phyloP scores from a whole-genome alignment of 2,797 vertebrate species.

The Salmo trutta region DNA sequence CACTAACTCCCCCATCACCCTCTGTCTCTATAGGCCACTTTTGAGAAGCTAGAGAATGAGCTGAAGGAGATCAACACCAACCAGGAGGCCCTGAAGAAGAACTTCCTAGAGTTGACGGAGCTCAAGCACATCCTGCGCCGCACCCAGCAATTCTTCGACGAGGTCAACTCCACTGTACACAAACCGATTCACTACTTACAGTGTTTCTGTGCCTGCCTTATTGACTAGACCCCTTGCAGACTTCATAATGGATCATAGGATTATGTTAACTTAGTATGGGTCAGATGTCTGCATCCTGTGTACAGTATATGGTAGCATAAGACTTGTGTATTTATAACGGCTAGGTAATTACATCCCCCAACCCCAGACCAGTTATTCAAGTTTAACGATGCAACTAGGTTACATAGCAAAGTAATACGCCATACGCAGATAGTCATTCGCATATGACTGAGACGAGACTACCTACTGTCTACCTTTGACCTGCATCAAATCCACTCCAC shows the following conservation, averaged over 20 bases:
- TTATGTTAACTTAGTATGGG: not conserved
- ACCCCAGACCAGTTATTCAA: constrained; percentile 37
- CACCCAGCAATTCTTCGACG: constrained; percentile 98
- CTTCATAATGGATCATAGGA: not conserved
- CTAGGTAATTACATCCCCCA: not conserved
- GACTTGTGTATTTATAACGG: not conserved
- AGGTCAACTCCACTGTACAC: constrained; percentile 80
- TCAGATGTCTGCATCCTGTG: no score
- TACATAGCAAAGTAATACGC: not conserved
- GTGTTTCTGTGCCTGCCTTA: not conserved
- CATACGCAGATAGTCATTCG: not conserved
- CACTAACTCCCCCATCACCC: not conserved
- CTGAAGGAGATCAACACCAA: constrained; percentile 98
- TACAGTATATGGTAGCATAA: no score
- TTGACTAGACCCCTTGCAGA: not conserved
- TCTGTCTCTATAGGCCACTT: constrained; percentile 84
- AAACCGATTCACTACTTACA: not conserved
- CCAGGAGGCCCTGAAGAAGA: constrained; percentile 96
- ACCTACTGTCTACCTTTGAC: constrained; percentile 26
- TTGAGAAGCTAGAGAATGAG: constrained; percentile 97
- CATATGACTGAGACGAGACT: not conserved
- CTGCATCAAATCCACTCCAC: constrained; percentile 35
- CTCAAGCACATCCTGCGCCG: constrained; percentile 97
- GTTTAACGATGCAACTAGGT: constrained; percentile 13
- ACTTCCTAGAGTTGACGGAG: constrained; percentile 96